Evolutionary conservation across 2,797 vertebrate species (phyloP).

Genomic region (Hozukius guyotensis): DNA sequence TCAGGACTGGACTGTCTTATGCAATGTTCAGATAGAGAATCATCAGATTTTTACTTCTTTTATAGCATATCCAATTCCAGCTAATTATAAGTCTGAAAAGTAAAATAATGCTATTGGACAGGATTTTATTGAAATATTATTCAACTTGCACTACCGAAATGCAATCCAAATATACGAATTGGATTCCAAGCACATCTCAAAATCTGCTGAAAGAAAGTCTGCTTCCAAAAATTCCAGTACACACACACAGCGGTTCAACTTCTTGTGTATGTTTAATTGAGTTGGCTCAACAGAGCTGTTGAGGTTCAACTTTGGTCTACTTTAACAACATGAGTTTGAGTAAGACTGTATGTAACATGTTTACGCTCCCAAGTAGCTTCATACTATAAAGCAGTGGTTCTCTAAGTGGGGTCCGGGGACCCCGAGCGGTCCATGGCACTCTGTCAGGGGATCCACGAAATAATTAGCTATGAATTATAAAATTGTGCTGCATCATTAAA

Average conservation of each 20-base stretch:
- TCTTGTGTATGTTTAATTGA: not conserved
- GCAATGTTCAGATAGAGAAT: constrained; percentile 11
- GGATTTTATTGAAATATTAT: constrained; percentile 21
- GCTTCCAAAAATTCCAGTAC: not conserved
- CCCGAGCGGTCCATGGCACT: too few relatives aligned
- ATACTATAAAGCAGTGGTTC: not conserved
- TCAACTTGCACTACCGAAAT: not conserved
- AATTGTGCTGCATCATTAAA: rapidly evolving
- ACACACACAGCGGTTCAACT: not conserved
- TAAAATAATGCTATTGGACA: constrained; percentile 11
- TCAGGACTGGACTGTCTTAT: not conserved
- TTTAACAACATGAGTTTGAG: not conserved
- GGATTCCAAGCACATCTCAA: not conserved
- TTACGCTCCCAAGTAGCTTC: not conserved
- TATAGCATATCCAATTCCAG: constrained; percentile 22
- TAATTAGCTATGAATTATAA: too few relatives aligned
- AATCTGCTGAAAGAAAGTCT: not conserved
- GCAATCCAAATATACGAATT: not conserved
- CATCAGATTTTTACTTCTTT: constrained; percentile 2
- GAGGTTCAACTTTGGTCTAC: not conserved
- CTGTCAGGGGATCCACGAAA: too few relatives aligned
- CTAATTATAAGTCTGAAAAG: constrained; percentile 19
- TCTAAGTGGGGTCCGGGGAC: too few relatives aligned
- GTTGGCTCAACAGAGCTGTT: not conserved
- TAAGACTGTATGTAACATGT: not conserved